Conservation (phyloP, 2,797 vertebrate species). For the Falco peregrinus region DNA sequence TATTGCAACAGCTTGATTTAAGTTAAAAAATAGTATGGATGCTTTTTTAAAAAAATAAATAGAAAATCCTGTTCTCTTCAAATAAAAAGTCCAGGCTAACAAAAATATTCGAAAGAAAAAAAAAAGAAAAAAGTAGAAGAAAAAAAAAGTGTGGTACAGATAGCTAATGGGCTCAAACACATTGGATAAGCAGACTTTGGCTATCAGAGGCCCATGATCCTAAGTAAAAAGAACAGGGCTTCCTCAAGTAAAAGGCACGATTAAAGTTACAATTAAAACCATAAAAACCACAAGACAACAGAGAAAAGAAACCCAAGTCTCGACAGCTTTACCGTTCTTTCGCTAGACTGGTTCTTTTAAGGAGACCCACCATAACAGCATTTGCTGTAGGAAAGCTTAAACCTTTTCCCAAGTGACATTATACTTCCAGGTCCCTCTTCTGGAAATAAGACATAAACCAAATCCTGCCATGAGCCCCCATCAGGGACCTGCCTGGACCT, state of each 20-base stretch:
- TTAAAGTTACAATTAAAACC: not conserved
- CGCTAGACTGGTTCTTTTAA: not conserved
- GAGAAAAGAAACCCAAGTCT: not conserved
- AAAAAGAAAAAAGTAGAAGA: no score
- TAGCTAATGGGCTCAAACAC: not conserved
- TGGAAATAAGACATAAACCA: not conserved
- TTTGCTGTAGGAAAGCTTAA: not conserved
- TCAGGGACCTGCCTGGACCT: not conserved
- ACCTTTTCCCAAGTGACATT: not conserved
- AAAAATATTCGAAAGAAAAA: not conserved
- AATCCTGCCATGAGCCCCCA: not conserved
- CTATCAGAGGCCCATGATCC: not conserved
- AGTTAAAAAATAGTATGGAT: not conserved
- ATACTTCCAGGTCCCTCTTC: not conserved
- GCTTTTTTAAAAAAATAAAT: not conserved
- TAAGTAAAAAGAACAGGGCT: not conserved
- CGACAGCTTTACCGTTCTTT: not conserved
- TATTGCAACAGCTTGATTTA: not conserved
- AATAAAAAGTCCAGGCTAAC: not conserved
- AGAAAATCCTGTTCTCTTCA: not conserved
- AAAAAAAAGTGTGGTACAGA: not conserved
- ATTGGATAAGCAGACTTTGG: not conserved
- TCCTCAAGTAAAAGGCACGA: not conserved
- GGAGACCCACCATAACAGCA: not conserved
- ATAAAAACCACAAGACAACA: not conserved